Evolutionary conservation across 1,140 invertebrate species (phyloP), one percentile per base, ranked within the genome.

Genomic region (Charaxes varanes): DNA sequence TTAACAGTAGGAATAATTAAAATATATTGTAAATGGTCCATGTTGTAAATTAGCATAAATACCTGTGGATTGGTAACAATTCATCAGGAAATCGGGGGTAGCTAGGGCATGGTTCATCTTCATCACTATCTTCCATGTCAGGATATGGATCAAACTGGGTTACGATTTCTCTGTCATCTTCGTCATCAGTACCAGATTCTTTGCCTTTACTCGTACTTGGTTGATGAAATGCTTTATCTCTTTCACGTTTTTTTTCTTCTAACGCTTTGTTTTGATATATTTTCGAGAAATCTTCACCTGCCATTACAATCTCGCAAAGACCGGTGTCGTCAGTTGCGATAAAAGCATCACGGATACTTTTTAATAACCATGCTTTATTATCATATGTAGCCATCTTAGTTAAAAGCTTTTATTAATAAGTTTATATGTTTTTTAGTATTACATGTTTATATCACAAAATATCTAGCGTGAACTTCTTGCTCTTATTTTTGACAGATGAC

Each of bases 311-410:
- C 77, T 94, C 92, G 69, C 91, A 83, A 43, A 79, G 87, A 87
- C 94, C 94, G 62, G 95, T 96, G 78, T 97, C 95, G 85, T 98
- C 96, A 15, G 94, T 95, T n/a, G 93, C 94, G 59, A 97, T 95
- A 79, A 96, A 98, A 10, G 95, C 96, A 73, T 97, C 96, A 38
- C 94, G 87, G 42, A 97, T 96, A 77, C 97, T 94, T 28, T 94
- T 94, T 33, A 97, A 86, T 15, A 98, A 85, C 92, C 96, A 98
- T 46, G 93, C 91, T 83, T 92, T 91, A 76, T 97, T 95, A 74
- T 97, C 95, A 73, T 96, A 97, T 33, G 96, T 89, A 48, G 95
- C 95, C 95, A 97, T 97, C 28, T 24, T 50, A 15, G 23, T 26
- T 35, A 21, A 19, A n/a, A n/a, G n/a, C 46, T 26, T 19, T 41